A percentile compares a stretch with the other conserved stretches of the same genome.
Evolutionary conservation across 2,113 vertebrate species (phyloP).

Genomic region (Muntiacus reevesi): DNA sequence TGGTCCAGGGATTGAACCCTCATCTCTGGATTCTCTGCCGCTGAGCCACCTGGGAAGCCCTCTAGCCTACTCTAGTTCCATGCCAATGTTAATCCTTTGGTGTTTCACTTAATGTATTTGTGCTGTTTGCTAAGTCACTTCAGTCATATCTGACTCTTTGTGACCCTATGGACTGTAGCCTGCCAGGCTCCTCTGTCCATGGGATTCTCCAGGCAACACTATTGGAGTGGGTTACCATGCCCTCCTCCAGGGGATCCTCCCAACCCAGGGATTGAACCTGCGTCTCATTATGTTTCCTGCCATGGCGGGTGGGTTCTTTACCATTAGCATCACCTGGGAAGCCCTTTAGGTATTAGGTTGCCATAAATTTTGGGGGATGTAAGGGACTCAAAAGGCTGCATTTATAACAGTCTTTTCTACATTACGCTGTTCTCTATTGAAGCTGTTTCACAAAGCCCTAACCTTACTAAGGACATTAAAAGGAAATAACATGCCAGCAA

Average conservation of each 20-base stretch:
- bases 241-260: background rate
- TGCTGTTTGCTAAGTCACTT: background rate
- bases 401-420: background rate
- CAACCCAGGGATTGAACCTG: background rate
- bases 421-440: background rate
- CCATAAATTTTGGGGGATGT: background rate
- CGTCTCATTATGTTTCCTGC: background rate
- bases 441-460: slow-evolving; percentile 2
- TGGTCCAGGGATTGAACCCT: background rate
- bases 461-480: background rate
- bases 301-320: too few species aligned
- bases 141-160: background rate
- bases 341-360: background rate
- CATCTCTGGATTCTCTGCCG: background rate
- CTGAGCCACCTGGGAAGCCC: background rate
- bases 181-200: background rate
- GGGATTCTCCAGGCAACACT: background rate
- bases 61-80: background rate
- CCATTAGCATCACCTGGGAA: too few species aligned
- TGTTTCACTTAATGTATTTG: background rate
- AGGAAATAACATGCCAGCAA: background rate
- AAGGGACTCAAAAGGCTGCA: background rate
- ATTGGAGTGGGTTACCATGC: background rate
- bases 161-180: background rate
- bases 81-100: background rate